Conservation (phyloP, 2,888 invertebrate genomes). For the Callyntrura guangdongensis region DNA sequence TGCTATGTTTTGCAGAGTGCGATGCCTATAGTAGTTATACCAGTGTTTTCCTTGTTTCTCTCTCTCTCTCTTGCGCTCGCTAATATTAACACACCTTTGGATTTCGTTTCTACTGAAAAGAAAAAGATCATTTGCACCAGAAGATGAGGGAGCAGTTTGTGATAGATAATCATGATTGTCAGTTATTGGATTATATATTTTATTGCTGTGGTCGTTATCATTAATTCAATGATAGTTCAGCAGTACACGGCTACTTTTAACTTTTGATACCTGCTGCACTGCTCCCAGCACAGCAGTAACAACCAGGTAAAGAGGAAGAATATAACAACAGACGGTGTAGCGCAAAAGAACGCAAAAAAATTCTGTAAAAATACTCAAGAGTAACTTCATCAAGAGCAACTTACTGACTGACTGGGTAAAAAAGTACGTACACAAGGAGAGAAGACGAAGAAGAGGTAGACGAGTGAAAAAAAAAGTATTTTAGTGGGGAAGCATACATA, state of each 20-base stretch:
- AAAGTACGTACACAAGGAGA: conserved; percentile 47
- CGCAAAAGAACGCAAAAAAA: conserved; percentile 38
- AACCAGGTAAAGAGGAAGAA: background rate
- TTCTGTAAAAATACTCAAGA: conserved; percentile 44
- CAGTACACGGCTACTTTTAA: no score
- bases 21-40: background rate
- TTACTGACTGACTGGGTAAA: conserved; percentile 76
- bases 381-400: conserved; percentile 73
- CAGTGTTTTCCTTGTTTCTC: conserved; percentile 31
- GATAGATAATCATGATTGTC: background rate
- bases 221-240: background rate
- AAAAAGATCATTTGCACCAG: background rate
- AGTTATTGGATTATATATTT: background rate
- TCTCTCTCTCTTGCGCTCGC: background rate
- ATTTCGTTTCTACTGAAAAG: background rate
- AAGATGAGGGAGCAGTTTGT: background rate
- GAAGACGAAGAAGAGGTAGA: conserved; percentile 16
- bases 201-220: background rate
- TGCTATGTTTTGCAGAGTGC: background rate
- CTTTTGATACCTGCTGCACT: background rate
- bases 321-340: background rate
- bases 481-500: no score
- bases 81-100: background rate
- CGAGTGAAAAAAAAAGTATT: background rate
- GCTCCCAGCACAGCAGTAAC: background rate